Evolutionary conservation across 2,888 invertebrate genomes (phyloP).

Genomic region (Pharmacophagus antenor): DNA sequence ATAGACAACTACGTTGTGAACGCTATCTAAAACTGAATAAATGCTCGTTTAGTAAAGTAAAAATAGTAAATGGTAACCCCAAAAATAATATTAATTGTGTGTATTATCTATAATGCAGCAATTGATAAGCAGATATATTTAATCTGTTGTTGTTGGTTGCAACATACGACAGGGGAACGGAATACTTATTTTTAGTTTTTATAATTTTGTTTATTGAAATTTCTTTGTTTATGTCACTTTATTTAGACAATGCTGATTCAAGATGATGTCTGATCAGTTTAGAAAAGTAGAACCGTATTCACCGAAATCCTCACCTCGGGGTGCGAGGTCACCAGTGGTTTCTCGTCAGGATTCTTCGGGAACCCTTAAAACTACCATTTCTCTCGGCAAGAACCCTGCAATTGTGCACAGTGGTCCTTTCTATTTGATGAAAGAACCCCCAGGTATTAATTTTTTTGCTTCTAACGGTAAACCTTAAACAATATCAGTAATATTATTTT

Average conservation of each 20-base stretch:
- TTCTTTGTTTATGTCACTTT: conserved; percentile 58
- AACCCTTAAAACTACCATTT: conserved; percentile 98
- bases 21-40: not conserved
- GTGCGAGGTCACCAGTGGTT: conserved; percentile 96
- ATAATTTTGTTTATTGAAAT: conserved; percentile 62
- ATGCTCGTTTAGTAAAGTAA: conserved; percentile 6
- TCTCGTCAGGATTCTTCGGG: conserved; percentile 98
- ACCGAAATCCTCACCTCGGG: conserved; percentile 96
- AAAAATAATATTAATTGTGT: not conserved
- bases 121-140: conserved; percentile 20
- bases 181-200: conserved; percentile 57
- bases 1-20: conserved; percentile 41
- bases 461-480: not conserved
- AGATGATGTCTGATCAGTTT: conserved; percentile 96
- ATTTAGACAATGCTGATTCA: conserved; percentile 81
- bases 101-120: conserved; percentile 11
- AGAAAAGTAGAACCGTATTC: conserved; percentile 96
- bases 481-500: not conserved
- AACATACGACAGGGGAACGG: conserved; percentile 36
- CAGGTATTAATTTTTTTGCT: conserved; percentile 81
- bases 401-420: conserved; percentile 99
- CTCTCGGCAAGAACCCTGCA: conserved; percentile 97
- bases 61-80: conserved; percentile 31
- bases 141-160: conserved; percentile 24
- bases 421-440: conserved; percentile 98